phyloP scores from a whole-genome alignment of 2,113 vertebrate species.

The Trematomus loennbergii region DNA sequence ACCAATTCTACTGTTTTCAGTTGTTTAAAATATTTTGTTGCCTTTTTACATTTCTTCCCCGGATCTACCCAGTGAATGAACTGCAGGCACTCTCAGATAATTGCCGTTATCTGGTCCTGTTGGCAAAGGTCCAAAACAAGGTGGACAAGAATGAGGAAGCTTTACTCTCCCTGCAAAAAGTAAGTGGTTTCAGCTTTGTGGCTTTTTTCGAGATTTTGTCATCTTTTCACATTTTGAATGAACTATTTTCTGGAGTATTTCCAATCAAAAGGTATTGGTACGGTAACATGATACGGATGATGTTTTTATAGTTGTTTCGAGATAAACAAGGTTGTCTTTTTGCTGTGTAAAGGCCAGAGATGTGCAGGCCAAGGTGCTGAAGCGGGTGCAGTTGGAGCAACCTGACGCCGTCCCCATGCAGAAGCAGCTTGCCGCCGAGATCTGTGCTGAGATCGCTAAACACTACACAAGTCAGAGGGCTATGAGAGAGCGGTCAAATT shows the following conservation, averaged over 20 bases:
- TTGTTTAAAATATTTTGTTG: neutral
- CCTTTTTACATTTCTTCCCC: neutral
- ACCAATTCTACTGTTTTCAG: neutral
- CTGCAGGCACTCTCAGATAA: constrained; percentile 90
- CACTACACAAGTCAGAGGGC: constrained; percentile 93
- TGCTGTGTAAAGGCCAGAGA: constrained; percentile 88
- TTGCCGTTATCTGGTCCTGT: constrained; percentile 90
- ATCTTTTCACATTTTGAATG: neutral
- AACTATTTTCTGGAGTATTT: neutral
- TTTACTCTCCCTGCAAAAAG: constrained; percentile 89
- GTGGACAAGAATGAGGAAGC: constrained; percentile 89
- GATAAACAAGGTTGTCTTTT: neutral
- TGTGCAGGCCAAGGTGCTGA: constrained; percentile 93
- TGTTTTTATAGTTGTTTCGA: neutral
- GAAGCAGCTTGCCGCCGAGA: constrained; percentile 94
- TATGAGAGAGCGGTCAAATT: constrained; percentile 97
- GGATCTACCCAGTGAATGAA: constrained; percentile 86
- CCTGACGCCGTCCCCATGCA: constrained; percentile 90
- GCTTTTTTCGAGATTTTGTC: neutral
- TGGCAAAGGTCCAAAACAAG: constrained; percentile 94
- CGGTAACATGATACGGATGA: neutral
- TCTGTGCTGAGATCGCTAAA: constrained; percentile 96
- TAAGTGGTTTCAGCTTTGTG: constrained; percentile 69
- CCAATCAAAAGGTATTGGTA: neutral
- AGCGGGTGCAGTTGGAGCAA: constrained; percentile 93